phyloP scores from a whole-genome alignment of 2,888 invertebrate species.

The Bhutanitis thaidina region DNA sequence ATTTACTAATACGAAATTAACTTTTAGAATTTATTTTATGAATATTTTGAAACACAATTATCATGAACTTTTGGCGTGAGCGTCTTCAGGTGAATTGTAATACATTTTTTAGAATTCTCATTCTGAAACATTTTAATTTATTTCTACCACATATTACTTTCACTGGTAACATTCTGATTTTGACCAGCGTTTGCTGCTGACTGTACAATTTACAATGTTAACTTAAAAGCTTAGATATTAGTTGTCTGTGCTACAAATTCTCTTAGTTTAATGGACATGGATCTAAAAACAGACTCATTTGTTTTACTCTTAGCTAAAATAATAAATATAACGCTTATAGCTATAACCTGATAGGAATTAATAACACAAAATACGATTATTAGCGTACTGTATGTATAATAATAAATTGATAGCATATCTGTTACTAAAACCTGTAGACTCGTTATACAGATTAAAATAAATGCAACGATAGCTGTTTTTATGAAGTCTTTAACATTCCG shows the following conservation, averaged over 20 bases:
- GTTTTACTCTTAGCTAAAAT: constrained; percentile 24
- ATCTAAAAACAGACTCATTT: constrained; percentile 19
- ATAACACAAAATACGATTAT: constrained; percentile 35
- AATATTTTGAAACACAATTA: no score
- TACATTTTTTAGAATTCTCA: no score
- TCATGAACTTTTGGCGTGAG: no score
- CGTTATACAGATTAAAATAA: constrained; percentile 44
- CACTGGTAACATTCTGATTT: no score
- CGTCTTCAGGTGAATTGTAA: no score
- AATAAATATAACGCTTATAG: constrained; percentile 36
- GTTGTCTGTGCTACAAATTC: background rate
- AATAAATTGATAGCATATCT: constrained; percentile 34
- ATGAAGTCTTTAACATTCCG: constrained; percentile 30
- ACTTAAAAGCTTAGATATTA: background rate
- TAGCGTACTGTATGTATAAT: constrained; percentile 21
- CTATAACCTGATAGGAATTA: constrained; percentile 40
- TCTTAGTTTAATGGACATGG: constrained; percentile 21
- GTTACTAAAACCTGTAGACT: constrained; percentile 50
- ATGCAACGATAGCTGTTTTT: constrained; percentile 39
- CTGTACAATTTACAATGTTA: no score
- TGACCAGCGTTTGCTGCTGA: background rate
- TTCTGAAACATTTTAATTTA: no score
- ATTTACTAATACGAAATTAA: no score
- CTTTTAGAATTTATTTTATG: no score
- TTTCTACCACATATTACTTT: no score